phyloP scores from a whole-genome alignment of 2,888 invertebrate genomes.

The Ditula angustiorana region DNA sequence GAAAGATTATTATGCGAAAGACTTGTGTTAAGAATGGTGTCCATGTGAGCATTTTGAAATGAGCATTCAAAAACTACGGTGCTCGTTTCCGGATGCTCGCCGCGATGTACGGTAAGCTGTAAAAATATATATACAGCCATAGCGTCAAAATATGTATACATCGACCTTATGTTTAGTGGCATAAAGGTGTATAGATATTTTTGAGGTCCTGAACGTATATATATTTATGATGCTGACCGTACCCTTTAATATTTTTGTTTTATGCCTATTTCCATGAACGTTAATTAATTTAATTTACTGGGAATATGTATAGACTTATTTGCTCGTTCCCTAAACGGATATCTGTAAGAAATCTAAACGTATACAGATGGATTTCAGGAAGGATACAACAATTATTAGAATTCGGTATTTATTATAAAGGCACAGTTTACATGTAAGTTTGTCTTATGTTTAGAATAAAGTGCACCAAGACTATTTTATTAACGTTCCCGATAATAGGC shows the following conservation, averaged over 20 bases:
- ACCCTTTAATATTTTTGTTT: background rate
- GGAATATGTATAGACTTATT: background rate
- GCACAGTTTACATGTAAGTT: background rate
- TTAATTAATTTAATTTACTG: background rate
- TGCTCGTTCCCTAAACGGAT: too few relatives aligned
- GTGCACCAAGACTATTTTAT: background rate
- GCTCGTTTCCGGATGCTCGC: background rate
- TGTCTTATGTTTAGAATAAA: background rate
- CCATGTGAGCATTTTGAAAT: background rate
- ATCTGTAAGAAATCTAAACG: too few relatives aligned
- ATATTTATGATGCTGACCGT: too few relatives aligned
- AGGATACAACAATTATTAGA: background rate
- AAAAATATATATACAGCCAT: too few relatives aligned
- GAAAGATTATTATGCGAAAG: constrained; percentile 1
- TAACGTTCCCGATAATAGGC: background rate
- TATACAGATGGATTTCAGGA: too few relatives aligned
- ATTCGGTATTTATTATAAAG: background rate
- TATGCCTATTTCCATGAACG: background rate
- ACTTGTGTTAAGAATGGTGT: constrained; percentile 12
- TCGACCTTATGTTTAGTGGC: too few relatives aligned
- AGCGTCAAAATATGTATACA: too few relatives aligned
- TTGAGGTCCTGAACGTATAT: too few relatives aligned
- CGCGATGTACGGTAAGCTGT: too few relatives aligned
- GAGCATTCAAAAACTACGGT: constrained; percentile 35
- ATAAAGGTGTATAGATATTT: too few relatives aligned